Evolutionary conservation across 2,113 vertebrate species (phyloP), one percentile per base, ranked within the genome.

Genomic region (Oxygymnocypris stewartii): DNA sequence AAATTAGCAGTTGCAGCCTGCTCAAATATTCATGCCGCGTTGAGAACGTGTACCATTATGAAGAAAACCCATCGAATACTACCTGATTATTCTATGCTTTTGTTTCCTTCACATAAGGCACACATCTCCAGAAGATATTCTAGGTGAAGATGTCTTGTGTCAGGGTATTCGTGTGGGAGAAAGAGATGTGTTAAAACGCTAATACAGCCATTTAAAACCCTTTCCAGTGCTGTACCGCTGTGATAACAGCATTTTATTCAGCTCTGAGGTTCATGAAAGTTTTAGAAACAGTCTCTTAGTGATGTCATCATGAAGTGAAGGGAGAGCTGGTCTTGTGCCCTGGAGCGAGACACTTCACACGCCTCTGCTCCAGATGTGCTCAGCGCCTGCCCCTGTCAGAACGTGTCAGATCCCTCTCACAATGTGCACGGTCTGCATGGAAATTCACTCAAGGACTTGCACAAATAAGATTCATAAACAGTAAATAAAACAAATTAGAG

Each of bases 1-100:
- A 91, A 85, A 91, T 88, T 88, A 88, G 84, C 86, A 88, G 74
- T 89, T 65, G 77, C 84, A 75, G 84, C 82, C 86, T 91, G 82
- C 88, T 88, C 86, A 87, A 81, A 89, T 86, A 89, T 89, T 90
- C 88, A 88, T 87, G 86, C 85, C 82, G 40, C 44, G 80, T 81
- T 82, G 85, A 86, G 84, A 83, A 89, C 67, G 79, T 84, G 71
- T 84, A 88, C 59, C 86, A 79, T 78, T 82, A 87, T 23, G 79
- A 84, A 84, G 76, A 82, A 87, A 87, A 74, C 73, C 84, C 67
- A 83, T 85, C 8, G 14, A 85, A 87, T 76, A 69, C 71, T 54
- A 65, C 85, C 59, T 83, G 78, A 85, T 87, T 84, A 89, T 76
- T 81, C 73, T 61, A 25, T 67, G 74, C 80, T 77, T 87, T 87